Base-by-base conservation (phyloP, 2,888 invertebrate species). In the Eustalomyia histrio region DNA sequence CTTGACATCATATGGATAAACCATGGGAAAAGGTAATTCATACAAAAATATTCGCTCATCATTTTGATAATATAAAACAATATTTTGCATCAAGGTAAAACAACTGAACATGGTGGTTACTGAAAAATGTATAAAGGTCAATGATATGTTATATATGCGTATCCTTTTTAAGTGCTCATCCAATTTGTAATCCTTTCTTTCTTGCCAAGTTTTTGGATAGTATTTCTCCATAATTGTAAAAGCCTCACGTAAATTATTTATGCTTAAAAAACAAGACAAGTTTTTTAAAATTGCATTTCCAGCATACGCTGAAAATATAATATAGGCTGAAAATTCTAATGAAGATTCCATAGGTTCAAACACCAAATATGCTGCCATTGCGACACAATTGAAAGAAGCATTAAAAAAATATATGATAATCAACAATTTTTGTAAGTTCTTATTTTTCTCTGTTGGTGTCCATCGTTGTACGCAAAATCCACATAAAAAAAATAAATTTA, bases 41-140 rank as follows among this genome's bases (percentile, higher is more conserved):
- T 74, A 82, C 4, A 43, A 35, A 35, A 83, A 85, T 2, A 29
- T 5, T 0, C 21, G 64, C 1, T 72, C 61, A 10, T 71, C 76
- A 16, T 53, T 80, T 12, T 24, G 9, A 18, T 50, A 74, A 35
- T 85, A 84, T n/a, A 84, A 81, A 2, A 79, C 5, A 7, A 82
- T 10, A 14, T 83, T 83, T 24, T 84, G 79, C 0, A 73, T 8
- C 0, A 84, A 5, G 0, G 86, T 84, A 58, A 84, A 79, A 0
- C 83, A 17, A 73, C 78, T 83, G 17, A 86, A 85, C 79, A 85
- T 75, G 24, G 60, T 63, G 24, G 83, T 81, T 24, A 82, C 84
- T 4, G 24, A 24, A 9, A 83, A 71, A 39, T 85, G 82, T 18
- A 75, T 84, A 1, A 83, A 63, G 0, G 68, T 18, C 17, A 86